Conservation (phyloP, 2,888 invertebrate species). For the Drosophila quinaria region DNA sequence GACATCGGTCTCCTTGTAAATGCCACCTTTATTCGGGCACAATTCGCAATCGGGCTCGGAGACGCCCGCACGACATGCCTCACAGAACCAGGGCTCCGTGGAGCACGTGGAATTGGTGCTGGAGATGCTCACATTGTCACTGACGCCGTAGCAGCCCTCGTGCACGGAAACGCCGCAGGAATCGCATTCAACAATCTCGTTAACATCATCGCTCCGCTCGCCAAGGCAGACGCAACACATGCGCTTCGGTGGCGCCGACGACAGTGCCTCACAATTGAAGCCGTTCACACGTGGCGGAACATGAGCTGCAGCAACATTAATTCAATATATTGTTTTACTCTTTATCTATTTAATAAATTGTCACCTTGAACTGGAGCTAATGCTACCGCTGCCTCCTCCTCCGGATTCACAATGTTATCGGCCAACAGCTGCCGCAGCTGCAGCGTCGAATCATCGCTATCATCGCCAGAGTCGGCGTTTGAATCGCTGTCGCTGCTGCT, state of each 20-base stretch:
- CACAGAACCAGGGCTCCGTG: constrained; percentile 99
- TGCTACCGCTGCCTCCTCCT: background rate
- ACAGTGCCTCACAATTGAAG: constrained; percentile 43
- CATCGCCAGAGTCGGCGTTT: constrained; percentile 64
- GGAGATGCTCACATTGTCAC: constrained; percentile 95
- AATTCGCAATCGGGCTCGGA: constrained; percentile 96
- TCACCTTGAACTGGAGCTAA: background rate
- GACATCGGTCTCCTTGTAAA: constrained; percentile 98
- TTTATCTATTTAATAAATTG: background rate
- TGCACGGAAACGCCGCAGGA: constrained; percentile 98
- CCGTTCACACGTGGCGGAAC: constrained; percentile 46
- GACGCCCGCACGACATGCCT: constrained; percentile 97
- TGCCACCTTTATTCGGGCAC: constrained; percentile 96
- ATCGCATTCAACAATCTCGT: constrained; percentile 99
- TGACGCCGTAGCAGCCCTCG: constrained; percentile 98
- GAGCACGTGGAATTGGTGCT: constrained; percentile 97
- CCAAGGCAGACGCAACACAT: constrained; percentile 97
- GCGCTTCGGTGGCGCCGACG: constrained; percentile 88
- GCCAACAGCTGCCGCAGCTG: constrained; percentile 75
- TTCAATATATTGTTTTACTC: background rate
- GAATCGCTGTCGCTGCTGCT: constrained; percentile 75
- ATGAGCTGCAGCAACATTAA: constrained; percentile 10
- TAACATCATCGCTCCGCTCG: constrained; percentile 95
- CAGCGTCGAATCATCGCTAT: constrained; percentile 81
- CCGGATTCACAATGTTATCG: constrained; percentile 53